Percentiles rank a stretch among this genome's conserved stretches.
These are phyloP conservation scores for Platyscapa corneri DNA, from an alignment of 1,140 invertebrate genomes.

Conservation along the genomic window DNA sequence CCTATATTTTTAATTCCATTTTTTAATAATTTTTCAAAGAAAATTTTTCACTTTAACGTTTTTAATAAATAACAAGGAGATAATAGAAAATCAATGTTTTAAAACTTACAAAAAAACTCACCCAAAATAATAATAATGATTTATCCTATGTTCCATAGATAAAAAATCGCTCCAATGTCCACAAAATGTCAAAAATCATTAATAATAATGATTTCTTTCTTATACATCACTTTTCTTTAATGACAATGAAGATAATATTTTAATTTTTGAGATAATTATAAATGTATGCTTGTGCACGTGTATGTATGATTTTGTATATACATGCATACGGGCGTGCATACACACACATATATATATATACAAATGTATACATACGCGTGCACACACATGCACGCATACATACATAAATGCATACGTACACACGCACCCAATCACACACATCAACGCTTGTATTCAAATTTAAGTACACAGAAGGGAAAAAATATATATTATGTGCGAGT, in stretches of 20 bases:
- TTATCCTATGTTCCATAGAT: background rate
- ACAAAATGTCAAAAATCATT: constrained; percentile 1
- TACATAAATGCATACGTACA: background rate
- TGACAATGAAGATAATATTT: background rate
- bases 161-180: background rate
- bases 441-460: too few species aligned
- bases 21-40: too few species aligned
- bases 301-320: background rate
- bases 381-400: background rate
- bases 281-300: background rate
- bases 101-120: background rate
- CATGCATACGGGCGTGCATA: too few species aligned
- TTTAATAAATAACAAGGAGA: too few species aligned
- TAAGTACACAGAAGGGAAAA: too few species aligned
- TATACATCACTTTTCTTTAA: background rate
- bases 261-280: background rate
- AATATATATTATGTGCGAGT: too few species aligned
- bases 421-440: background rate
- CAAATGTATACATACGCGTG: background rate
- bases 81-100: too few species aligned
- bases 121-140: constrained; percentile 2
- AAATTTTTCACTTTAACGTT: too few species aligned
- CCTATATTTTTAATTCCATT: too few species aligned
- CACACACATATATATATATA: background rate
- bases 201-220: background rate